Evolutionary conservation across 1,140 invertebrate species (phyloP).

Genomic region (Drosophila kurseongensis): DNA sequence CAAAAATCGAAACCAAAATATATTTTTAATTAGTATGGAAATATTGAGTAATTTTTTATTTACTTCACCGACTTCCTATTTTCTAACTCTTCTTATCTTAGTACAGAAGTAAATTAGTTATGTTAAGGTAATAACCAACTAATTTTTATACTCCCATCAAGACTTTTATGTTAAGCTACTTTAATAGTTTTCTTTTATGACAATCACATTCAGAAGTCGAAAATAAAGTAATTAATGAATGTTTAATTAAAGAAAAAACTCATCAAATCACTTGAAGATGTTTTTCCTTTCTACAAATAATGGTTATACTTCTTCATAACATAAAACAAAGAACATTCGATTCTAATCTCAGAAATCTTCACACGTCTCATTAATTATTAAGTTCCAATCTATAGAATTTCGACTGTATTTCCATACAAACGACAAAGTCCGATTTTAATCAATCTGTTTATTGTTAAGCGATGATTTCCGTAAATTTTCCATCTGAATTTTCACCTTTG

Average conservation of each 20-base stretch:
- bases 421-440: slow-evolving; percentile 8
- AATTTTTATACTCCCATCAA: not conserved
- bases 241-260: not conserved
- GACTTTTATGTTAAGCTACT: not conserved
- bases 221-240: not conserved
- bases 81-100: not conserved
- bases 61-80: not conserved
- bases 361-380: not conserved
- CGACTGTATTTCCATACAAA: slow-evolving; percentile 10
- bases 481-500: slow-evolving; percentile 47
- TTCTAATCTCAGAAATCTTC: not conserved
- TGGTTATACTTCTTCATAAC: no score
- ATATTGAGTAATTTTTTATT: not conserved
- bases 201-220: not conserved
- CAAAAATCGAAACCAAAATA: not conserved
- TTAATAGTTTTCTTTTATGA: not conserved
- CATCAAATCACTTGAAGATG: not conserved
- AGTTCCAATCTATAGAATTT: not conserved
- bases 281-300: no score
- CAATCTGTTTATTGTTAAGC: slow-evolving; percentile 27
- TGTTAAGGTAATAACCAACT: not conserved
- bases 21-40: not conserved
- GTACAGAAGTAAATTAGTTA: not conserved
- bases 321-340: not conserved
- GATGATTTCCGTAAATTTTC: slow-evolving; percentile 45